phyloP scores from a whole-genome alignment of 2,113 vertebrate genomes.

The Diphyllodes magnificus region DNA sequence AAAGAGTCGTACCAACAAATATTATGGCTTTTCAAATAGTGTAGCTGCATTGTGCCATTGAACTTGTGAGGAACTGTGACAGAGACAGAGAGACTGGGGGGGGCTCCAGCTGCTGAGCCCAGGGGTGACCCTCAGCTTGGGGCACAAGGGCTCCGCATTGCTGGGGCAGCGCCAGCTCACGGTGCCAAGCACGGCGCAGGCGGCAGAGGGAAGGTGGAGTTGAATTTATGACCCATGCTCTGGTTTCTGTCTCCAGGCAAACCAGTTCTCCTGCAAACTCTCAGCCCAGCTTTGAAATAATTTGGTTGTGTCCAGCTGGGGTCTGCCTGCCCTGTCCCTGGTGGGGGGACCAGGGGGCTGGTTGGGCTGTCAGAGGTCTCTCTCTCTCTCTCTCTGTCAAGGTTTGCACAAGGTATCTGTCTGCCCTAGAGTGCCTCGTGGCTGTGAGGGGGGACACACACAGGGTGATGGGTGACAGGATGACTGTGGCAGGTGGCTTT shows the following conservation, averaged over 20 bases:
- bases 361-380: not conserved
- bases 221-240: not conserved
- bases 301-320: not conserved
- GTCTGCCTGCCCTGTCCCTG: not conserved
- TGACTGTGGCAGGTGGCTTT: not conserved
- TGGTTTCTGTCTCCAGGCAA: not conserved
- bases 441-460: not conserved
- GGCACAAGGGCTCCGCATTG: not conserved
- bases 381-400: not conserved
- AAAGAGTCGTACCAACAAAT: slow-evolving; percentile 64
- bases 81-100: slow-evolving; percentile 38
- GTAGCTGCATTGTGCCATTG: slow-evolving; percentile 58
- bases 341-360: accelerated
- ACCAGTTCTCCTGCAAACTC: not conserved
- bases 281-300: not conserved
- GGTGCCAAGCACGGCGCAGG: accelerated
- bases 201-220: not conserved
- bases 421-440: not conserved
- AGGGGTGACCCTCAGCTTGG: not conserved
- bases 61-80: not conserved
- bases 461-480: not conserved
- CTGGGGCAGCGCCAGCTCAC: not conserved
- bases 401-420: not conserved
- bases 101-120: not conserved
- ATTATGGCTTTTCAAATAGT: slow-evolving; percentile 75